Conservation (phyloP, 2,113 vertebrate genomes). For the Charina bottae region DNA sequence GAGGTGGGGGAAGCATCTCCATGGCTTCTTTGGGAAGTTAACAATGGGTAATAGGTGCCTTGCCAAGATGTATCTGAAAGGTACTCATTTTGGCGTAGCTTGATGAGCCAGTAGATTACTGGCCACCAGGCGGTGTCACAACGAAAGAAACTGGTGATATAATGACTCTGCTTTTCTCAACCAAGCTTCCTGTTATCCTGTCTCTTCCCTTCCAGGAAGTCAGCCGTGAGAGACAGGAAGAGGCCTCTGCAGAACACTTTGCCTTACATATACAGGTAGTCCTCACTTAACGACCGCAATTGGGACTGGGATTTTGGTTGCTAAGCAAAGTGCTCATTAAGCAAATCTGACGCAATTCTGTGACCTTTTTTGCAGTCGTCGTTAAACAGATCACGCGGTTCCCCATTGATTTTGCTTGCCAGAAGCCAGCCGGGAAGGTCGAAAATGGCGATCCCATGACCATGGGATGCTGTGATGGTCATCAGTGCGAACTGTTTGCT, state of each 20-base stretch:
- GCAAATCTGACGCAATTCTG: too few relatives aligned
- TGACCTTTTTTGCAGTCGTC: too few relatives aligned
- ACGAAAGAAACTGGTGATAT: neutral
- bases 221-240: neutral
- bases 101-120: neutral
- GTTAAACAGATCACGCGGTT: too few relatives aligned
- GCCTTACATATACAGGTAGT: neutral
- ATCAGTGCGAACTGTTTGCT: too few relatives aligned
- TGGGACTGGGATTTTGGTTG: too few relatives aligned
- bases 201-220: neutral
- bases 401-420: too few relatives aligned
- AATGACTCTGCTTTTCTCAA: conserved; percentile 25
- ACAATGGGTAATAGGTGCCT: conserved; percentile 29
- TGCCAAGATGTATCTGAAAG: neutral
- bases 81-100: neutral
- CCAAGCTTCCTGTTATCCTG: neutral
- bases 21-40: conserved; percentile 3
- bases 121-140: neutral
- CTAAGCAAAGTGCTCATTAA: too few relatives aligned
- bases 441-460: too few relatives aligned
- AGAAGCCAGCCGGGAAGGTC: too few relatives aligned
- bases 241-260: neutral
- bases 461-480: too few relatives aligned
- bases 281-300: too few relatives aligned
- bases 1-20: neutral